phyloP scores from a whole-genome alignment of 2,888 invertebrate genomes.

The Ochropleura leucogaster region DNA sequence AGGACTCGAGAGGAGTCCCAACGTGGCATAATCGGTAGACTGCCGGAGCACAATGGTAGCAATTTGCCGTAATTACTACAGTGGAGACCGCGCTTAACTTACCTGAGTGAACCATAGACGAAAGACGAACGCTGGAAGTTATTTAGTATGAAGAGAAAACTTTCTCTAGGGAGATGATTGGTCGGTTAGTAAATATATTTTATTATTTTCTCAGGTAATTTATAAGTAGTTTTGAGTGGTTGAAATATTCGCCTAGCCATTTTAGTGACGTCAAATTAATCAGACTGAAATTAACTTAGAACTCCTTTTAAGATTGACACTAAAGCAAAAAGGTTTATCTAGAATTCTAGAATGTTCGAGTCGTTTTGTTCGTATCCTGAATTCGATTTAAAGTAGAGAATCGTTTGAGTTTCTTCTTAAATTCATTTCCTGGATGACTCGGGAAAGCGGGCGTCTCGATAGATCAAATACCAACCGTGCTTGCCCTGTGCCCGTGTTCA shows the following conservation, averaged over 20 bases:
- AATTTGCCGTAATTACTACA: slow-evolving; percentile 83
- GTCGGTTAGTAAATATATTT: slow-evolving; percentile 52
- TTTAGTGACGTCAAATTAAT: slow-evolving; percentile 14
- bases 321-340: slow-evolving; percentile 46
- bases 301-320: slow-evolving; percentile 11
- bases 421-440: slow-evolving; percentile 74
- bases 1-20: slow-evolving; percentile 52
- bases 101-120: slow-evolving; percentile 60
- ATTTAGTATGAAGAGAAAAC: slow-evolving; percentile 57
- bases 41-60: slow-evolving; percentile 79
- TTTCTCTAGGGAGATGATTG: slow-evolving; percentile 57
- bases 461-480: slow-evolving; percentile 66
- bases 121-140: slow-evolving; percentile 51
- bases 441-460: slow-evolving; percentile 55
- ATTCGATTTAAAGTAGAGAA: slow-evolving; percentile 58
- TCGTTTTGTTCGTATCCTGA: slow-evolving; percentile 43
- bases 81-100: slow-evolving; percentile 69
- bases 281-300: slow-evolving; percentile 9
- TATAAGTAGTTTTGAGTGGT: slow-evolving; percentile 7
- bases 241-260: slow-evolving; percentile 5
- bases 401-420: slow-evolving; percentile 68
- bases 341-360: slow-evolving; percentile 37
- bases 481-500: slow-evolving; percentile 22
- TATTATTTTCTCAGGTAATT: slow-evolving; percentile 21
- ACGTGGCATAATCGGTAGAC: slow-evolving; percentile 63